A percentile compares a stretch with the other conserved stretches of the same genome.
These are phyloP conservation scores for Fragum fragum DNA, from an alignment of 2,888 invertebrate species.

Conservation along the genomic window DNA sequence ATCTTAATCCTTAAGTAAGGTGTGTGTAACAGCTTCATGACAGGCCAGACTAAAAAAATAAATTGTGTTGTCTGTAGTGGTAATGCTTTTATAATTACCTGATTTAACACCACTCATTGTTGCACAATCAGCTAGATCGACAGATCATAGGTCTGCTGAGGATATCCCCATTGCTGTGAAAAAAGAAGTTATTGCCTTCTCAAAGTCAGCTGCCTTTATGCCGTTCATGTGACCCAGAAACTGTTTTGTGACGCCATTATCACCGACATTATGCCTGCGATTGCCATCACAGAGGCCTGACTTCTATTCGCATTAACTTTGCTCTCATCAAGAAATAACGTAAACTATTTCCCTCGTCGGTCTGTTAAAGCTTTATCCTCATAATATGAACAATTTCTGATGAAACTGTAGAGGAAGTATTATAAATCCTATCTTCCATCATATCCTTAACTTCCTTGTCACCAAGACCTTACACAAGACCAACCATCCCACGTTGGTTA, in stretches of 20 bases:
- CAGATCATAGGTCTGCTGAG: slow-evolving; percentile 37
- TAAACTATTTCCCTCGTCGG: slow-evolving; percentile 29
- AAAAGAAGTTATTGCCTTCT: slow-evolving; percentile 30
- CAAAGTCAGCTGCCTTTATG: slow-evolving; percentile 14
- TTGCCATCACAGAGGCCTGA: slow-evolving; percentile 39
- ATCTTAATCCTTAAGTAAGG: no score
- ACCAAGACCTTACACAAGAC: neutral
- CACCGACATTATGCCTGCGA: no score
- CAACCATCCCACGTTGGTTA: neutral
- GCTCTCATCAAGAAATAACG: slow-evolving; percentile 44
- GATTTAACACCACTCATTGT: slow-evolving; percentile 48
- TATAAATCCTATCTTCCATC: neutral
- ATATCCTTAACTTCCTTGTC: neutral
- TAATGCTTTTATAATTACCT: slow-evolving; percentile 16
- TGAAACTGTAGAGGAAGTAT: slow-evolving; percentile 10
- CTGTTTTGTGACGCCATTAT: neutral
- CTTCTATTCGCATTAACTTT: slow-evolving; percentile 37
- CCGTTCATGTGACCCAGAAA: slow-evolving; percentile 29
- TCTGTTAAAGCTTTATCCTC: neutral
- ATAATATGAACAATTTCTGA: slow-evolving; percentile 19
- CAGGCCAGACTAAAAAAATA: no score
- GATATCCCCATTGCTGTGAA: slow-evolving; percentile 30
- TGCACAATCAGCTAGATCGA: slow-evolving; percentile 52
- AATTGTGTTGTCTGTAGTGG: no score
- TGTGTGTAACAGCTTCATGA: no score